Evolutionary conservation across 2,797 vertebrate genomes (phyloP), one percentile per base, ranked within the genome.

Genomic region (Malurus leucopterus): DNA sequence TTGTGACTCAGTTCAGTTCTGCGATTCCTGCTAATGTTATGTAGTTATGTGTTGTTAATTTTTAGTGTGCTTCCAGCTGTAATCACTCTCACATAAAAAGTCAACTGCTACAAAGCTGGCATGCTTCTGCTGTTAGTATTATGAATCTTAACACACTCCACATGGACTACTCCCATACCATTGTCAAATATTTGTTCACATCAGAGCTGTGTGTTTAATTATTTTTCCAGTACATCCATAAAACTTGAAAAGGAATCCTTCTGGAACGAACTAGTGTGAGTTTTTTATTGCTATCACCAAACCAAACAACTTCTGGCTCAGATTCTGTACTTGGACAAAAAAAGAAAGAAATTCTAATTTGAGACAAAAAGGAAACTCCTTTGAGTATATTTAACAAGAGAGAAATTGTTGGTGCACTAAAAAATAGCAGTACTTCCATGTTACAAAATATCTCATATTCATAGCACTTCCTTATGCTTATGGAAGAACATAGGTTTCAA

Each of bases 41-140:
- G 10, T 72, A 74, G 86, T 74, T 92, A 74, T 82, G 51, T 87
- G 58, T 27, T 86, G 88, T 58, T 94, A 77, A 89, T 91, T 90
- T 94, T 93, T 76, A 90, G 62, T 83, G 49, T 79, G 55, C 63
- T 91, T 77, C 78, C 88, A 94, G 86, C 84, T 95, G 88, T 95
- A 93, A 86, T 88, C 86, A 83, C 65, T 95, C 71, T 74, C n/a
- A 59, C 41, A 92, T 84, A 92, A 92, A 88, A 92, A 87, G 61
- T 58, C 81, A 92, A 68, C 62, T 54, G 13, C 57, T 90, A 82
- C 82, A 91, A 93, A 92, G 65, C 65, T 90, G 71, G 68, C 84
- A 91, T 88, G 50, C 21, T 93, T 95, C 41, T 90, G 50, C 49
- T 86, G 78, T 89, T 94, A 75, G 38, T 74, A 72, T 86, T 92